Evolutionary conservation across 2,888 invertebrate genomes (phyloP).

Genomic region (Perdita meconis): DNA sequence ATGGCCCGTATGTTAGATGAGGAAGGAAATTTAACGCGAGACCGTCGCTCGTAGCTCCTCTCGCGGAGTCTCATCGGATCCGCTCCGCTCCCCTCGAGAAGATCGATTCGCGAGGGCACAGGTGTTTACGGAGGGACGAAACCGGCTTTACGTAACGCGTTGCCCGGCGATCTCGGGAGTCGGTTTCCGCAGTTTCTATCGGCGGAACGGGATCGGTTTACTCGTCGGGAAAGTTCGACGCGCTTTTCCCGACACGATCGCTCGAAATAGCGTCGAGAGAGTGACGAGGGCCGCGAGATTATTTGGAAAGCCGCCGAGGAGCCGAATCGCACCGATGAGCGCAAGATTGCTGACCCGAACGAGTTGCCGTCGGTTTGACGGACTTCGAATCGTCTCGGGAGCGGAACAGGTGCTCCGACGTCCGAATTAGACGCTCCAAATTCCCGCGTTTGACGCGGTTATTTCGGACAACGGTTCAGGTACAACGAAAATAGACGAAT

Average conservation of each 20-base stretch:
- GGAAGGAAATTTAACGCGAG: conserved; percentile 50
- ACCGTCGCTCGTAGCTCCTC: conserved; percentile 30
- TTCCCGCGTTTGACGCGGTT: background rate
- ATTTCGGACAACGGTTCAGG: no score
- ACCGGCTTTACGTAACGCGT: conserved; percentile 55
- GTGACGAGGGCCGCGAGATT: conserved; percentile 72
- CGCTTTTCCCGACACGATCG: conserved; percentile 50
- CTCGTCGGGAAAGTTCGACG: conserved; percentile 33
- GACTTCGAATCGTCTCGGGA: conserved; percentile 8
- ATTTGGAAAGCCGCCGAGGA: conserved; percentile 66
- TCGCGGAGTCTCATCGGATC: conserved; percentile 26
- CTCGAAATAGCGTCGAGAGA: conserved; percentile 69
- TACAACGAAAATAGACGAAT: no score
- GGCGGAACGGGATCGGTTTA: conserved; percentile 59
- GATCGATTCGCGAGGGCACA: conserved; percentile 48
- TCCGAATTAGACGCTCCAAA: conserved; percentile 27
- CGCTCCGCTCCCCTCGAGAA: conserved; percentile 5
- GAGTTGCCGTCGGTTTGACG: conserved; percentile 41
- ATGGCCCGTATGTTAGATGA: conserved; percentile 29
- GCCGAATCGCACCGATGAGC: conserved; percentile 25
- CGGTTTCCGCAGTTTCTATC: conserved; percentile 53
- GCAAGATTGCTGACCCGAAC: conserved; percentile 42
- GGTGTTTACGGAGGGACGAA: background rate
- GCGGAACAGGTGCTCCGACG: conserved; percentile 43
- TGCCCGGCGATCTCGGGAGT: conserved; percentile 26